Percentiles rank a stretch among this genome's conserved stretches.
Conservation (phyloP, 2,888 invertebrate genomes). For the Apoda limacodes region DNA sequence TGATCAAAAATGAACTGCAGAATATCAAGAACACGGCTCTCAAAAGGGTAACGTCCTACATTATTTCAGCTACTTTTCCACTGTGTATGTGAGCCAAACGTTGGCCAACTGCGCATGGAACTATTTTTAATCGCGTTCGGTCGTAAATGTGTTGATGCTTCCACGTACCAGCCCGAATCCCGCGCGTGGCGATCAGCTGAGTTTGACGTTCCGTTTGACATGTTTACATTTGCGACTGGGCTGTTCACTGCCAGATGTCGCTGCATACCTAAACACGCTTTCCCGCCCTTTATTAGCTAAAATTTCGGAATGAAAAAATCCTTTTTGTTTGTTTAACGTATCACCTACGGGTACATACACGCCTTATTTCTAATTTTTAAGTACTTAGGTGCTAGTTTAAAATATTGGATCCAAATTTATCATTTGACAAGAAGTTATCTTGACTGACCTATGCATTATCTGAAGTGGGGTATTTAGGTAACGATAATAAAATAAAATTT, state of each 20-base stretch:
- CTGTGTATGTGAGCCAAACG: conserved; percentile 41
- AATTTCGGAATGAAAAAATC: too few relatives aligned
- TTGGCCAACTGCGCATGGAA: conserved; percentile 60
- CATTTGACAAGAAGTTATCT: too few relatives aligned
- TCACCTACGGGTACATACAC: too few relatives aligned
- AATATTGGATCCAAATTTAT: too few relatives aligned
- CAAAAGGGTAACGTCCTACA: conserved; percentile 86
- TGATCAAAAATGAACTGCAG: conserved; percentile 96
- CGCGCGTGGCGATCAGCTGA: conserved; percentile 63
- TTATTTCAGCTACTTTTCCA: conserved; percentile 49
- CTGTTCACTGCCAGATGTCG: conserved; percentile 51
- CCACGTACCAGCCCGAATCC: conserved; percentile 30
- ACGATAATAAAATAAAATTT: too few relatives aligned
- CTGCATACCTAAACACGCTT: conserved; percentile 25
- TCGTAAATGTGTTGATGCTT: conserved; percentile 42
- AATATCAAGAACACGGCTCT: conserved; percentile 97
- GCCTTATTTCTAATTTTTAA: too few relatives aligned
- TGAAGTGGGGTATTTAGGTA: too few relatives aligned
- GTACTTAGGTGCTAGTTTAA: too few relatives aligned
- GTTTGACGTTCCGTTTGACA: conserved; percentile 56
- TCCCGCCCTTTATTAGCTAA: too few relatives aligned
- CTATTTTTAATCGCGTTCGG: conserved; percentile 58
- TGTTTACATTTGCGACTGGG: conserved; percentile 52
- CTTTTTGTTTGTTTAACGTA: too few relatives aligned
- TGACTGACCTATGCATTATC: too few relatives aligned